Base-by-base conservation (phyloP, 2,797 vertebrate species). In the Cyclopterus lumpus region DNA sequence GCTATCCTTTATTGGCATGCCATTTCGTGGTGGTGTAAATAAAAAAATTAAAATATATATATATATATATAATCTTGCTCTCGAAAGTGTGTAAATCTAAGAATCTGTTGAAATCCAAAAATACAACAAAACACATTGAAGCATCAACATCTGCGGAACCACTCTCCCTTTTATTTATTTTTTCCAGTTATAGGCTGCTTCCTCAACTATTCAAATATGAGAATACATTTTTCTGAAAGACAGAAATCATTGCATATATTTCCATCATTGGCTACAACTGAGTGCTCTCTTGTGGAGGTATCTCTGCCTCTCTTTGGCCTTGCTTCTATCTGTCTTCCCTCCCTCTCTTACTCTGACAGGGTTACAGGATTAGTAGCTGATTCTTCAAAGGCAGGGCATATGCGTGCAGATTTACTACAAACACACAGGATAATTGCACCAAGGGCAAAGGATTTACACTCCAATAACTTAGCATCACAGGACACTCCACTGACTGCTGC, bases 1-100 rank as follows among this genome's bases (percentile, higher is more conserved):
- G 82, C 77, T 88, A 85, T 86, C 85, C 89, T 95, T 95, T 95
- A 93, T 94, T 94, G 93, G 90, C 3, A 77, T 95, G 94, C 94
- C 94, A 95, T 92, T 88, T 93, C 75, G 90, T 0, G 93, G 94
- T 77, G 4, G 1, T 86, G 87, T 94, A 95, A 95, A 94, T 95
- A 73, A 81, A 80, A 80, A 72, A 55, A 55, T 28, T 55, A 28
- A 15, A 4, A 60, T 65, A 38, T 60, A 85, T 36, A 38, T 12
- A 26, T 22, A 51, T 24, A n/a, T 12, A 60, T 65, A 38, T 60
- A 85, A 84, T 81, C 76, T 73, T 83, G 65, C 66, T 54, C 82
- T 82, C 91, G 64, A 38, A 59, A 36, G 34, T 85, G 71, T 91
- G 91, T 90, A 91, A 88, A 91, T 90, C 72, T 80, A 84, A 88